Evolutionary conservation across 2,113 vertebrate genomes (phyloP), one percentile per base, ranked within the genome.

Genomic region (Lepus americanus): DNA sequence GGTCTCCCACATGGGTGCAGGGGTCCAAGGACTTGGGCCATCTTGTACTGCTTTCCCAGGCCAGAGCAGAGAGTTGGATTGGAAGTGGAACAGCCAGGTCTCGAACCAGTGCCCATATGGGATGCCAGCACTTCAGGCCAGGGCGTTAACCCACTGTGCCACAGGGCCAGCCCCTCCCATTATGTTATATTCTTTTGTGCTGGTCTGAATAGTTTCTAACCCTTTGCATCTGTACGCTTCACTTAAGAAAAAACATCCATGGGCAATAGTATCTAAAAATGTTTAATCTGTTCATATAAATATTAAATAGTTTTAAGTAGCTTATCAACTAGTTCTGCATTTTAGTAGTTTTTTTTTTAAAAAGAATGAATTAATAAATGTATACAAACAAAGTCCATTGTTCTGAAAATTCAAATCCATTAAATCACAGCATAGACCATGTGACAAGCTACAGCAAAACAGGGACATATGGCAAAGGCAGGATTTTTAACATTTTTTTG

Each of bases 171-270:
- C 44, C 44, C 44, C 44, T 94, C 70, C 61, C n/a, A 66, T 80
- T 69, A 59, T 59, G 55, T 17, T 94, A 64, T 77, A 0, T 80
- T 94, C 77, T 92, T 5, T 23, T 27, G 27, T 67, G 16, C 63
- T 63, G 9, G 23, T 87, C 69, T 87, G 70, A 87, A 74, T 20
- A 9, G 31, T 88, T 94, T 73, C 23, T 7, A 77, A n/a, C 49
- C 70, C 49, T 93, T 90, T 85, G 77, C 9, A 36, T 80, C 22
- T 29, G 1, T 63, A 13, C 69, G 44, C 17, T 90, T 77, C 94
- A n/a, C 63, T 74, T 74, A 91, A 94, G 76, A 77, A 85, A 93
- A 96, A 74, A 36, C 1, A 61, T 59, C 31, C 27, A 94, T 85
- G 33, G 64, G 44, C 9, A 64, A 91, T 33, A 70, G 31, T 13